These are phyloP conservation scores for Propithecus perrieri DNA, from an alignment of 2,797 vertebrate species.

Conservation along the genomic window DNA sequence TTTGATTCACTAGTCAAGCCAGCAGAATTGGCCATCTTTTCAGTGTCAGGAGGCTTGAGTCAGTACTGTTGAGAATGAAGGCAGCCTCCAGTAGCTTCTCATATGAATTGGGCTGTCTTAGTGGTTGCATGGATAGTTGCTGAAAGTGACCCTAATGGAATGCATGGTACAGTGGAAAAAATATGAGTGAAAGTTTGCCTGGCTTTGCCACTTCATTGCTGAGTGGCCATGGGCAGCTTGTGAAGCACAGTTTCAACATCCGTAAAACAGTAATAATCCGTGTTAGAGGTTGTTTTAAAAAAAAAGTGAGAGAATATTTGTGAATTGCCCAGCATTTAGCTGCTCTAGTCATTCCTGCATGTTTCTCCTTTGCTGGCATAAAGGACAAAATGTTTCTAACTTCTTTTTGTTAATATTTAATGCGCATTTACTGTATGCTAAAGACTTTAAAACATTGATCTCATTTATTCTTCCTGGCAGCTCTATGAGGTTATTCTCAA, in stretches of 20 bases:
- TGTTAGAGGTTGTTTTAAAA: not conserved
- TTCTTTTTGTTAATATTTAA: constrained; percentile 26
- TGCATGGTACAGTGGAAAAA: not conserved
- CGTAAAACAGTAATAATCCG: not conserved
- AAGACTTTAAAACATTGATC: constrained; percentile 33
- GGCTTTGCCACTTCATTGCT: not conserved
- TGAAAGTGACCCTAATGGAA: not conserved
- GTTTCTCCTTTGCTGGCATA: constrained; percentile 35
- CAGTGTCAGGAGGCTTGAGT: not conserved
- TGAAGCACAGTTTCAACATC: constrained; percentile 13
- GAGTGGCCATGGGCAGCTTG: not conserved
- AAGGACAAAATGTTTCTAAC: not conserved
- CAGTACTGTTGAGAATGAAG: not conserved
- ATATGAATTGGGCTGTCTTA: not conserved
- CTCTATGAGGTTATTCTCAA: constrained; percentile 43
- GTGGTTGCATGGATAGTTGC: not conserved
- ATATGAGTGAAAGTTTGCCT: not conserved
- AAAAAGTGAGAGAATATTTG: not conserved
- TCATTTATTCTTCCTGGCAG: constrained; percentile 38
- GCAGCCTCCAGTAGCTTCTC: not conserved
- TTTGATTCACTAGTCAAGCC: not conserved
- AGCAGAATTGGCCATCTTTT: constrained; percentile 10
- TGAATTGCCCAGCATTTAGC: constrained; percentile 9
- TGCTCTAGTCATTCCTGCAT: not conserved
- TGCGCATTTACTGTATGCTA: not conserved